Evolutionary conservation across 2,113 vertebrate genomes (phyloP), one percentile per base, ranked within the genome.

Genomic region (Alethe castanea): DNA sequence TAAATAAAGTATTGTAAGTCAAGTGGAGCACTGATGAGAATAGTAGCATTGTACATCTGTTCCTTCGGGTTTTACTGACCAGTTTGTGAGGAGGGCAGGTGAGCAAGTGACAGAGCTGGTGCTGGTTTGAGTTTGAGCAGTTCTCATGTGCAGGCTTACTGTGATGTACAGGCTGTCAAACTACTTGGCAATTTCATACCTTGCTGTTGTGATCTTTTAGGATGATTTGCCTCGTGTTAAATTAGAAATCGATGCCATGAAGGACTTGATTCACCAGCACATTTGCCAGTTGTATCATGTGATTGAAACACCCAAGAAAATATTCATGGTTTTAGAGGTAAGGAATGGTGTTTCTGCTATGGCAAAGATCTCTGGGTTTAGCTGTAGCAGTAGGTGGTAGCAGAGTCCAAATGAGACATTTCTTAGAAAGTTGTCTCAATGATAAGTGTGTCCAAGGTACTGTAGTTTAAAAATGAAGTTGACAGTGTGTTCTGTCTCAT

Each of bases 291-390:
- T 99, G 52, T 99, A 99, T 91, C 99, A 99, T 2, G 98, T 99
- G 79, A 98, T 99, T 72, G 99, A 99, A 95, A 99, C 99, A 5
- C 65, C 98, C 54, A 98, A 98, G 67, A 99, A 98, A 97, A 99
- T 99, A 94, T 99, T 99, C 94, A 98, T 99, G 98, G 98, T 99
- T 76, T 97, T 99, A 26, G 99, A 99, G 98, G 99, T 99, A 95
- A 96, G 93, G n/a, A 54, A 12, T 5, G 5, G 8, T 54, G 13
- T 53, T 92, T 70, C 14, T 70, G 23, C 18, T 19, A 3, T 10
- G 9, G 24, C 0, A 0, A 53, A 40, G 14, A 29, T 53, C 65
- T 52, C 16, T 56, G 6, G 4, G 11, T 52, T 69, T 69, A 40
- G 16, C 36, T 6, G 2, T 14, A 48, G 6, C 1, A 4, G 7